Percentiles rank a stretch among this genome's conserved stretches.
These are phyloP conservation scores for Drosophila antonietae DNA, from an alignment of 2,888 invertebrate species.

Conservation along the genomic window DNA sequence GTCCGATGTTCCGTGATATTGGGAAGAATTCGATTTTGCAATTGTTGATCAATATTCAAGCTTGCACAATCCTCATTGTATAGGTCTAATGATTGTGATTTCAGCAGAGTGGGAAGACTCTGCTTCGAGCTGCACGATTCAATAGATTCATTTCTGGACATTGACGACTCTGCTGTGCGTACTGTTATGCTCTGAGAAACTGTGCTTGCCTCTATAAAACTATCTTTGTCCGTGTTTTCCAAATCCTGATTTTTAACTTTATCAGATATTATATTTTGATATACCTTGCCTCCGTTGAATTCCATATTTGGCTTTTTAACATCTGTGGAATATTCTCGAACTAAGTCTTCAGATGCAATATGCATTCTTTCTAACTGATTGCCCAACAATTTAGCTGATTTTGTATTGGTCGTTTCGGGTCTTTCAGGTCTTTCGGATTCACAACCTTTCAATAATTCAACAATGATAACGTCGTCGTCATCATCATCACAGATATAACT, in stretches of 20 bases:
- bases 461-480: conserved; percentile 43
- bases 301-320: conserved; percentile 1
- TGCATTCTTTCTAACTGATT: conserved; percentile 45
- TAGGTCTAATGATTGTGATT: conserved; percentile 48
- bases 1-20: conserved; percentile 47
- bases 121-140: conserved; percentile 12
- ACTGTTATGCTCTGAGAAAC: neutral
- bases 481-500: conserved; percentile 34
- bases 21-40: conserved; percentile 37
- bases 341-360: conserved; percentile 25
- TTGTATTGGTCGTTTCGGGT: conserved; percentile 13
- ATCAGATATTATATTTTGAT: conserved; percentile 2
- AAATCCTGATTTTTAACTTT: neutral
- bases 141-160: conserved; percentile 1
- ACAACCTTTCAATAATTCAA: conserved; percentile 56
- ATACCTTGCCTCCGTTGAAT: neutral
- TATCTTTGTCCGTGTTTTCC: neutral
- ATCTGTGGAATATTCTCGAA: neutral
- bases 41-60: conserved; percentile 33
- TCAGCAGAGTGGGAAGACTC: conserved; percentile 18
- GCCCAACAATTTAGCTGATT: conserved; percentile 21
- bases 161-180: neutral
- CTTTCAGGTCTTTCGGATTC: conserved; percentile 28
- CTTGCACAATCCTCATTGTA: conserved; percentile 32
- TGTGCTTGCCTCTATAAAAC: neutral